Evolutionary conservation across 2,888 invertebrate species (phyloP), one percentile per base, ranked within the genome.

Genomic region (Drosophila rubida): DNA sequence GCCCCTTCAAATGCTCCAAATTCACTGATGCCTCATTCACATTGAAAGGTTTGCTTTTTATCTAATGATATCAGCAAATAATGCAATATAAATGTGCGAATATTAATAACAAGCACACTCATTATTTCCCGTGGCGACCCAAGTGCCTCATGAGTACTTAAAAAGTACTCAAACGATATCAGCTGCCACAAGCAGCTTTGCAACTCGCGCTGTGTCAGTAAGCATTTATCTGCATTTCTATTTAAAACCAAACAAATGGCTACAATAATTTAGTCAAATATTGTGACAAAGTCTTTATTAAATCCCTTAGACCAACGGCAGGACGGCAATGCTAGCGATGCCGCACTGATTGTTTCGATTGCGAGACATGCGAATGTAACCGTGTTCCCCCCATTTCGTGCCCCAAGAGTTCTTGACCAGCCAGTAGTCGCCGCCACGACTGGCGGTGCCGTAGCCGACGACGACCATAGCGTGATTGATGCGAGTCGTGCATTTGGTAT

Each of bases 291-390:
- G 8, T 30, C n/a, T 19, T 19, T 13, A 37, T 48, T 13, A 13
- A 44, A 44, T 2, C 9, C 14, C 25, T 91, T 94, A 97, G 82
- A 97, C 96, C 45, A 96, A 93, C 16, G 97, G 97, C 92, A 95
- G 97, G 88, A 96, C 95, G 64, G 97, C 95, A 72, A 93, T 90
- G 48, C 95, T 93, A 46, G 97, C 97, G 91, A 98, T 94, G 78
- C 97, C 97, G 91, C 98, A 98, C 89, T 95, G 94, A 92, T 98
- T 97, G 46, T 95, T 85, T 84, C 93, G 93, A 92, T 97, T 97
- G 80, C 97, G 94, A 14, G 96, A 94, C 95, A 98, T 97, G 92
- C 95, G 95, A 88, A 98, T 95, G 93, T 96, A 98, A 27, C 98
- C 98, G 0, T 94, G 88, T 19, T 95, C 94, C 22, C 98, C 98